These are phyloP conservation scores for Gisinianus flammeolus DNA, from an alignment of 2,888 invertebrate genomes.

Conservation along the genomic window DNA sequence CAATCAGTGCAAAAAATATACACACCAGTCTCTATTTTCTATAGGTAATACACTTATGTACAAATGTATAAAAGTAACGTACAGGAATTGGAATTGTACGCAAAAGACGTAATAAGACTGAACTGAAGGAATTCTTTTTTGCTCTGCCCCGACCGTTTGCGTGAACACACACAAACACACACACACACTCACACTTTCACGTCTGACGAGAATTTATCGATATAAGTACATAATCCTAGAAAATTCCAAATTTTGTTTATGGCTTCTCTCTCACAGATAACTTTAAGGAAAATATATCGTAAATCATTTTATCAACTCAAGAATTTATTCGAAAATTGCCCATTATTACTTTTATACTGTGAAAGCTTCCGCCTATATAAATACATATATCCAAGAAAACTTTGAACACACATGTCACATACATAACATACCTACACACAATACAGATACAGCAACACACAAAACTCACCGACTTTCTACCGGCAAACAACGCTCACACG, in stretches of 20 bases:
- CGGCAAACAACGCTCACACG: too few relatives aligned
- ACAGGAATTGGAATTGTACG: too few relatives aligned
- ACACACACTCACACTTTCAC: neutral
- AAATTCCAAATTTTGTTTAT: constrained; percentile 37
- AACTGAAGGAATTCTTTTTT: too few relatives aligned
- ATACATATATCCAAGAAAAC: too few relatives aligned
- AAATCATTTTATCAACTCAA: constrained; percentile 38
- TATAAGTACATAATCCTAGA: constrained; percentile 27
- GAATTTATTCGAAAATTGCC: constrained; percentile 36
- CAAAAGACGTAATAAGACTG: too few relatives aligned
- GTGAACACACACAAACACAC: constrained; percentile 8
- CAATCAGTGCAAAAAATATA: too few relatives aligned
- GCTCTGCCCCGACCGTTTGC: too few relatives aligned
- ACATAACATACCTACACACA: too few relatives aligned
- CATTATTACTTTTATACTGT: constrained; percentile 13
- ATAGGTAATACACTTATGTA: too few relatives aligned
- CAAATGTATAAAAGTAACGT: too few relatives aligned
- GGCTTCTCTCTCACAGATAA: constrained; percentile 32
- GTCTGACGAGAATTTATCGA: constrained; percentile 30
- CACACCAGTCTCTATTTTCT: too few relatives aligned
- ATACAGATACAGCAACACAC: neutral
- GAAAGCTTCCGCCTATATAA: constrained; percentile 1
- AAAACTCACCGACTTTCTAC: neutral
- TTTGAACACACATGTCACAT: too few relatives aligned
- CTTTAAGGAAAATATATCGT: constrained; percentile 20